Conservation (phyloP, 2,797 vertebrate genomes). For the Sebastes flavidus region DNA sequence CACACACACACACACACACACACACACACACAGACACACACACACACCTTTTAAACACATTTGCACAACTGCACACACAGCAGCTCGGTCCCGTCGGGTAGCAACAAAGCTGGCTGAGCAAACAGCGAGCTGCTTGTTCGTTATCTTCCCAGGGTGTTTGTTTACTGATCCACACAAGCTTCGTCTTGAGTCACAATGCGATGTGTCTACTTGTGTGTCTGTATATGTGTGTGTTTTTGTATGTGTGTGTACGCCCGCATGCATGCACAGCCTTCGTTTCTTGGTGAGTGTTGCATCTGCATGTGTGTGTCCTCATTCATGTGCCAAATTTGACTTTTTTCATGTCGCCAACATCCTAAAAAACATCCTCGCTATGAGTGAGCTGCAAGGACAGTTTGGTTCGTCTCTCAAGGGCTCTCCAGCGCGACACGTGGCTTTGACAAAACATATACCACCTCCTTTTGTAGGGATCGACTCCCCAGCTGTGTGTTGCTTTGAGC, state of each 20-base stretch:
- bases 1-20: neutral
- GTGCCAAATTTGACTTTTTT: constrained; percentile 2
- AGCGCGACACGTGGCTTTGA: constrained; percentile 1
- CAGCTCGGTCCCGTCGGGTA: constrained; percentile 59
- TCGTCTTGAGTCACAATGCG: constrained; percentile 58
- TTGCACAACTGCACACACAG: constrained; percentile 59
- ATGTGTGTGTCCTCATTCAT: constrained; percentile 1
- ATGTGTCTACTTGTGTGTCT: constrained; percentile 11
- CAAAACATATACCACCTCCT: neutral
- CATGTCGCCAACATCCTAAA: neutral
- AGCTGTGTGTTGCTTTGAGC: neutral
- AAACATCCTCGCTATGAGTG: neutral
- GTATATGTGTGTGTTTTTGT: neutral
- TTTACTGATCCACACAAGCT: constrained; percentile 66
- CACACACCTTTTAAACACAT: constrained; percentile 44
- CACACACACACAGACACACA: neutral
- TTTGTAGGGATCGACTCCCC: constrained; percentile 1
- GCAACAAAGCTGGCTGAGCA: constrained; percentile 69
- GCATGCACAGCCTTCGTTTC: neutral
- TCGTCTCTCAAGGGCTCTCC: constrained; percentile 24
- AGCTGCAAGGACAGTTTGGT: constrained; percentile 10
- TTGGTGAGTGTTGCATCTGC: neutral
- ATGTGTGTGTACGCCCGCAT: neutral
- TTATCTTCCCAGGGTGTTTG: constrained; percentile 71
- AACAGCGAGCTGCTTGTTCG: constrained; percentile 66